Evolutionary conservation across 2,113 vertebrate species (phyloP), one percentile per base, ranked within the genome.

Genomic region (Notothenia coriiceps): DNA sequence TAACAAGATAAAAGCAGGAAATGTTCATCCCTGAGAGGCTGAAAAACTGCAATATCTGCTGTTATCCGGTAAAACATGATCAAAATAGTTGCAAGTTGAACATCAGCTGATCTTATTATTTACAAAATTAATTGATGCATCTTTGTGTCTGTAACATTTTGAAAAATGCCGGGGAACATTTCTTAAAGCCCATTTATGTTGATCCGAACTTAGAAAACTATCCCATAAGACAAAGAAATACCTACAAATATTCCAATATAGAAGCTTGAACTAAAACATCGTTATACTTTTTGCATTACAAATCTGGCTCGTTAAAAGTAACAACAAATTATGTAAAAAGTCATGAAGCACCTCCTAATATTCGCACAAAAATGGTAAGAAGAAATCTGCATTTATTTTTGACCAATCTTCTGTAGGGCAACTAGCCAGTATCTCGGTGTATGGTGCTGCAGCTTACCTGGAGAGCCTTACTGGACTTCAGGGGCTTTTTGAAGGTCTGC

Each of bases 361-460:
- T 25, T 46, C 1, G 1, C 25, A n/a, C 25, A n/a, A 18, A 3
- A 62, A 14, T 1, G 17, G 47, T 25, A 9, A 25, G 35, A 15
- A 22, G 5, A 50, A 57, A 61, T 2, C 2, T 0, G 2, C 9
- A 29, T 63, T 9, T 2, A 7, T 15, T 35, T 61, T 0, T 11
- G n/a, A 22, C 46, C 0, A n/a, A 51, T 73, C 17, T 52, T 25
- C 33, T 52, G 14, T 29, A 29, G 25, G 29, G 29, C 29, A 29
- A 51, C 17, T 40, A 22, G 13, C 18, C 70, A 22, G 1, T 54
- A 35, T 64, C 8, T 70, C 12, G 20, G 46, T 17, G 40, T 35
- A 17, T 35, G 18, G 10, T 55, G n/a, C 51, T 65, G 68, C 20
- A 62, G 2, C 56, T 77, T 61, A 92, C 90, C 86, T 89, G 80